These are phyloP conservation scores for Columba guinea DNA, from an alignment of 2,797 vertebrate genomes.

Conservation along the genomic window DNA sequence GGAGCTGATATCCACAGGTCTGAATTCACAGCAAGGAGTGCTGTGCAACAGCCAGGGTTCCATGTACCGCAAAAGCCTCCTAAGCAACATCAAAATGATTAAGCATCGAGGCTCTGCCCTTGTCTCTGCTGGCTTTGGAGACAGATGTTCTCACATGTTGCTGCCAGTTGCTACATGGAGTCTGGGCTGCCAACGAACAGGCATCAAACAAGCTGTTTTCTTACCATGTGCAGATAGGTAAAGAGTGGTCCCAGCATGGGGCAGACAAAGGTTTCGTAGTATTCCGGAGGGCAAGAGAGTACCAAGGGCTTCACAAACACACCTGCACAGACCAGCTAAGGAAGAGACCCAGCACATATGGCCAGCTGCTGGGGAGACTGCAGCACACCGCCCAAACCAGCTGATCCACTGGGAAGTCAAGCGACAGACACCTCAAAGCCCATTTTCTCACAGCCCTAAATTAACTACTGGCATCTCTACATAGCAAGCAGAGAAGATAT, in stretches of 20 bases:
- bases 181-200: neutral
- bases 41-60: neutral
- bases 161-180: neutral
- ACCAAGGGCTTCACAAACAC: slow-evolving; percentile 92
- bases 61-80: neutral
- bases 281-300: slow-evolving; percentile 89
- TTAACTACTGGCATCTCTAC: neutral
- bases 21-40: neutral
- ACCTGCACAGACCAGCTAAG: slow-evolving; percentile 84
- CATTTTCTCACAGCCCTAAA: neutral
- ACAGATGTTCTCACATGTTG: fast-evolving
- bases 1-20: neutral
- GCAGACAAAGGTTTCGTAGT: slow-evolving; percentile 87
- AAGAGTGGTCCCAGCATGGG: slow-evolving; percentile 93
- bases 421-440: neutral
- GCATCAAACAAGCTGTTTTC: neutral
- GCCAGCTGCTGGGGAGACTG: neutral
- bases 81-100: neutral
- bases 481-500: neutral
- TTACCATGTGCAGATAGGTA: slow-evolving; percentile 91
- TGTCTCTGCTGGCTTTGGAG: neutral
- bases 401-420: neutral
- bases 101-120: neutral
- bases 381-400: neutral
- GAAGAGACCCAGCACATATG: slow-evolving; percentile 27